A percentile compares a stretch with the other conserved stretches of the same genome.
phyloP scores from a whole-genome alignment of 1,140 invertebrate genomes.

The Globodera ellingtonae region DNA sequence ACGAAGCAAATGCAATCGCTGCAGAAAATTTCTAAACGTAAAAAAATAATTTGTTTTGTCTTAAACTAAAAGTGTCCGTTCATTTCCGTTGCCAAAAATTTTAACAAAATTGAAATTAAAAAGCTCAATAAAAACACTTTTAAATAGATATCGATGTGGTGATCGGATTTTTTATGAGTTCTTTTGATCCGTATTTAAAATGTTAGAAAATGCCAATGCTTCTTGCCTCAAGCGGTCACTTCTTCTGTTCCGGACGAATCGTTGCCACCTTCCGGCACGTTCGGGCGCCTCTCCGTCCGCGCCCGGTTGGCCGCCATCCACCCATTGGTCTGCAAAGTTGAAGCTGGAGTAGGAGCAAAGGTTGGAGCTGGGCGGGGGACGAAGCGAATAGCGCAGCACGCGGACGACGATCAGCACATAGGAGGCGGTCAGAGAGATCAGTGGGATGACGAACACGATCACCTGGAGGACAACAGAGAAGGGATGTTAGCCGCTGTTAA shows the following conservation, averaged over 20 bases:
- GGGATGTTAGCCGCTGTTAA: no score
- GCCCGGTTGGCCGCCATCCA: neutral
- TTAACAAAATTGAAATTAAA: no score
- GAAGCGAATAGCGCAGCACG: constrained; percentile 47
- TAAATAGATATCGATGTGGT: no score
- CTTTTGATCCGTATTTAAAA: no score
- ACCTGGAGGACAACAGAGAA: neutral
- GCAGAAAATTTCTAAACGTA: constrained; percentile 1
- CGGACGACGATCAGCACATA: constrained; percentile 52
- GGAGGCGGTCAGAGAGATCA: constrained; percentile 46
- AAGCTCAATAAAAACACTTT: no score
- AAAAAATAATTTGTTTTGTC: neutral
- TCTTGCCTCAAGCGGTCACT: neutral
- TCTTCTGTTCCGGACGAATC: neutral
- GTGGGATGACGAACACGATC: constrained; percentile 57
- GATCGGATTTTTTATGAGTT: no score
- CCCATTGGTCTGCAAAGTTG: constrained; percentile 17
- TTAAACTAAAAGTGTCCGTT: no score
- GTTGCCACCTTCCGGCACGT: neutral
- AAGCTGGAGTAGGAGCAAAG: constrained; percentile 9
- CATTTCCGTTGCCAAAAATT: no score
- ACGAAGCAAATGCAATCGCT: neutral
- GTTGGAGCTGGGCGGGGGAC: constrained; percentile 23
- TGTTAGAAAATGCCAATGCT: no score
- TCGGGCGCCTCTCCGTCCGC: neutral